phyloP scores from a whole-genome alignment of 2,113 vertebrate species.

The Microcebus murinus region DNA sequence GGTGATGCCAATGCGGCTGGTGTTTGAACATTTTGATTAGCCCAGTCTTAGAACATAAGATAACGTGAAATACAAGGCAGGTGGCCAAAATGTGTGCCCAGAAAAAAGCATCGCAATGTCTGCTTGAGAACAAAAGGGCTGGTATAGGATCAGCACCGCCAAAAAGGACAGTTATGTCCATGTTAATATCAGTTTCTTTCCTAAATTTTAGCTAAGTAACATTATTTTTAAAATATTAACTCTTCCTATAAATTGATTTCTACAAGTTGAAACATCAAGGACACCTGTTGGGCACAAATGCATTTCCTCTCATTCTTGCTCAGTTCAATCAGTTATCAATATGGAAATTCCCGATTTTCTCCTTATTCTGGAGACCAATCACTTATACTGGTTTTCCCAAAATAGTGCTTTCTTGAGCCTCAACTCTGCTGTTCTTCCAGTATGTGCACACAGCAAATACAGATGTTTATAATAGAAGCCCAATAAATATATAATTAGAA shows the following conservation, averaged over 20 bases:
- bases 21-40: not conserved
- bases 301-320: not conserved
- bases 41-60: not conserved
- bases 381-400: not conserved
- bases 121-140: not conserved
- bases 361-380: not conserved
- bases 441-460: not conserved
- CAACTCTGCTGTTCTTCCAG: not conserved
- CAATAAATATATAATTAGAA: not conserved
- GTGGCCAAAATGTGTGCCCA: not conserved
- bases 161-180: not conserved
- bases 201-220: not conserved
- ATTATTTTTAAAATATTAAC: not conserved
- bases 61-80: not conserved
- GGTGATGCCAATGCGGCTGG: too few relatives aligned
- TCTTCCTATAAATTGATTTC: not conserved
- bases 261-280: not conserved
- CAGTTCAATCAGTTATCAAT: not conserved
- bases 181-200: not conserved
- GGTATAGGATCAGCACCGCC: not conserved
- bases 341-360: not conserved
- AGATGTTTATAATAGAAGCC: not conserved
- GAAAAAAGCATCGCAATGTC: not conserved
- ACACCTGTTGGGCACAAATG: not conserved
- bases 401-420: not conserved